Percentiles rank a stretch among this genome's conserved stretches.
These are phyloP conservation scores for Atta texana DNA, from an alignment of 1,140 invertebrate species.

Conservation along the genomic window DNA sequence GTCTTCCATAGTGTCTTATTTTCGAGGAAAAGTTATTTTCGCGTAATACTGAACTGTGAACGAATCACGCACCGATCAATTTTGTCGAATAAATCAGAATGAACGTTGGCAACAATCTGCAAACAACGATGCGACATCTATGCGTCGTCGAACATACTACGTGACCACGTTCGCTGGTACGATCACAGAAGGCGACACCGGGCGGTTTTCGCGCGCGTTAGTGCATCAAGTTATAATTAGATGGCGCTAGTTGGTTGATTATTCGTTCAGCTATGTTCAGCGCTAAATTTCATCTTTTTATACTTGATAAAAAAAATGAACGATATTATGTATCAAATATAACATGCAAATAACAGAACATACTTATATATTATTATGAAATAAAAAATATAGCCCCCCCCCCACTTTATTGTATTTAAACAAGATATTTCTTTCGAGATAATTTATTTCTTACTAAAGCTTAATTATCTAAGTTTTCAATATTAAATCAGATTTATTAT, in stretches of 20 bases:
- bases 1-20: not conserved
- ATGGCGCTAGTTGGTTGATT: not conserved
- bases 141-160: not conserved
- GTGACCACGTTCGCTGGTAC: not conserved
- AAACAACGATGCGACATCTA: not conserved
- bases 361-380: no score
- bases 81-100: not conserved
- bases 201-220: not conserved
- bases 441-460: no score
- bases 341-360: no score
- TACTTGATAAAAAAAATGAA: not conserved
- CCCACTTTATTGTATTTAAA: no score
- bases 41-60: not conserved
- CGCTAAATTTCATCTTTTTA: not conserved
- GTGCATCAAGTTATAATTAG: not conserved
- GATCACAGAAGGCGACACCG: not conserved
- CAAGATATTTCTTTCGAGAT: no score
- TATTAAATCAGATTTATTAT: no score
- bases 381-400: no score
- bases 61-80: conserved; percentile 7
- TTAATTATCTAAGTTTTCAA: no score
- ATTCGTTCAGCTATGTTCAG: not conserved
- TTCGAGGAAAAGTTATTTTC: not conserved
- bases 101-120: no score
- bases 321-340: no score